Conservation (phyloP, 2,113 vertebrate genomes). For the Takifugu bimaculatus region DNA sequence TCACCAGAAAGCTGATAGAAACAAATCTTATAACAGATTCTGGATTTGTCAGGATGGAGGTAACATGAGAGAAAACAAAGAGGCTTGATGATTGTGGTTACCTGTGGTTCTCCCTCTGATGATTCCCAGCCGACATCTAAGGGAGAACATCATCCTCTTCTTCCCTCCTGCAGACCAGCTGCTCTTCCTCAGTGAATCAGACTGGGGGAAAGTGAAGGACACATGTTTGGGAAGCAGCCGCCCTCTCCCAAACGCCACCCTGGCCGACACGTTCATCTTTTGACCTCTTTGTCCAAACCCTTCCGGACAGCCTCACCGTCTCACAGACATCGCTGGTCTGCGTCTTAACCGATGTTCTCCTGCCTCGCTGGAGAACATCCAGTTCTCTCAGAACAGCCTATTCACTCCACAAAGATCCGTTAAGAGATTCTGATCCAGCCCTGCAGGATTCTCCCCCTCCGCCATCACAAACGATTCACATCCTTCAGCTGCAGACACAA, state of each 20-base stretch:
- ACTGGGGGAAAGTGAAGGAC: conserved; percentile 48
- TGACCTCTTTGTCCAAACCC: conserved; percentile 21
- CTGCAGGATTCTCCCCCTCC: background rate
- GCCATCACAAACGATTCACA: conserved; percentile 3
- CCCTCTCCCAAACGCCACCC: conserved; percentile 58
- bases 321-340: conserved; percentile 14
- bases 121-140: conserved; percentile 72
- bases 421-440: background rate
- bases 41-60: background rate
- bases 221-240: conserved; percentile 54
- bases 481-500: conserved; percentile 35
- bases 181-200: conserved; percentile 56
- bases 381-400: conserved; percentile 30
- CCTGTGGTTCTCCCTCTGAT: conserved; percentile 73
- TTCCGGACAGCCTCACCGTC: conserved; percentile 23
- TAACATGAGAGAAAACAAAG: background rate
- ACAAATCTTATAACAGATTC: background rate
- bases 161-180: conserved; percentile 52
- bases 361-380: conserved; percentile 42
- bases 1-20: too few relatives aligned
- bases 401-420: conserved; percentile 6
- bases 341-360: conserved; percentile 14
- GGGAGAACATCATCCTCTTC: conserved; percentile 72
- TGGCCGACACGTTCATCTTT: conserved; percentile 54
- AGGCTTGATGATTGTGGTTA: conserved; percentile 20